phyloP scores from a whole-genome alignment of 2,113 vertebrate species.

The Saguinus imperator region DNA sequence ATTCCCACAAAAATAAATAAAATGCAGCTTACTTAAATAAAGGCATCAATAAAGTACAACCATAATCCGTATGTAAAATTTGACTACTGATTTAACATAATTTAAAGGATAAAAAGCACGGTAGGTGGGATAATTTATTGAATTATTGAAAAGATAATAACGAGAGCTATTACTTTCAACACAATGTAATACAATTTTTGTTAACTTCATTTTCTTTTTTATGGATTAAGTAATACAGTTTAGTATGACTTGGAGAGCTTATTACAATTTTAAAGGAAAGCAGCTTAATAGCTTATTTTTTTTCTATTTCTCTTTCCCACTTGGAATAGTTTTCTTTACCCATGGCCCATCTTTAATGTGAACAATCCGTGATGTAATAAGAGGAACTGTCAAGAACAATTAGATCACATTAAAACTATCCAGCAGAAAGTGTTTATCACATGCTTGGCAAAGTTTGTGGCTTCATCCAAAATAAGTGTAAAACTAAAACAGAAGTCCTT shows the following conservation, averaged over 20 bases:
- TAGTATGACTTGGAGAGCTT: conserved; percentile 64
- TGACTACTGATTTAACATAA: conserved; percentile 35
- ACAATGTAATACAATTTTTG: background rate
- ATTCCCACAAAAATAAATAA: background rate
- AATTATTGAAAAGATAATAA: conserved; percentile 56
- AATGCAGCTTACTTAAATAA: conserved; percentile 18
- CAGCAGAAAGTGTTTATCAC: conserved; percentile 65
- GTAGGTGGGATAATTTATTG: conserved; percentile 24
- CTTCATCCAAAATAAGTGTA: conserved; percentile 76
- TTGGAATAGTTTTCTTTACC: conserved; percentile 45
- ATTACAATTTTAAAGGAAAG: conserved; percentile 70
- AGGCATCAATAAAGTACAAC: background rate
- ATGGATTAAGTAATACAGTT: conserved; percentile 48
- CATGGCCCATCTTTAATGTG: conserved; percentile 48
- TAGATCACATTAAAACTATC: conserved; percentile 73
- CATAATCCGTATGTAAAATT: conserved; percentile 47
- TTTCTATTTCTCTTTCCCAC: conserved; percentile 65
- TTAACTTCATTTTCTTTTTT: conserved; percentile 28
- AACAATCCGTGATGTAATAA: conserved; percentile 68
- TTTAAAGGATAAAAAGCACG: conserved; percentile 71
- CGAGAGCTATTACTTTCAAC: background rate
- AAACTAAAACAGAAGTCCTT: conserved; percentile 83
- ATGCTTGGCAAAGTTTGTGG: conserved; percentile 71
- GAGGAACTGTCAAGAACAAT: conserved; percentile 65
- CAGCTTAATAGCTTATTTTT: conserved; percentile 58